phyloP scores from a whole-genome alignment of 1,140 invertebrate genomes.

The Venturia canescens region DNA sequence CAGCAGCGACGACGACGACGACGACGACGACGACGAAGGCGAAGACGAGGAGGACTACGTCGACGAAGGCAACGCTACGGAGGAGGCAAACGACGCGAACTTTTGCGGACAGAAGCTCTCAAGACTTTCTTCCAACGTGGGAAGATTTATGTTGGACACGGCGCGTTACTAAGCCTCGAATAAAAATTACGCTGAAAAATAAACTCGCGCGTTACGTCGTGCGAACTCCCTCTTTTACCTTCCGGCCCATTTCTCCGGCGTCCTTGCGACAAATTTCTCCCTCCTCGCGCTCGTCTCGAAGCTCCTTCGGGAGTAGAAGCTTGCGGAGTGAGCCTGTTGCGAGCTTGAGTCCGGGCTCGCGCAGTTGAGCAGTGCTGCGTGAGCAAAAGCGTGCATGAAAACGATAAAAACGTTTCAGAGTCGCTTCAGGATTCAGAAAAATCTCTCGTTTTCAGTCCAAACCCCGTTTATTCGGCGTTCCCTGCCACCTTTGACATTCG shows the following conservation, averaged over 20 bases:
- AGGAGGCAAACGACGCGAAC: background rate
- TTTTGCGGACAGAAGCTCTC: constrained; percentile 20
- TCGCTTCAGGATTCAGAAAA: too few relatives aligned
- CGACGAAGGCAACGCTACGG: constrained; percentile 19
- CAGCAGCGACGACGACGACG: constrained; percentile 1
- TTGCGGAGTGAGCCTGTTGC: background rate
- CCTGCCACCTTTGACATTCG: too few relatives aligned
- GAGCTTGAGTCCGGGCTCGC: too few relatives aligned
- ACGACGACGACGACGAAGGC: constrained; percentile 19
- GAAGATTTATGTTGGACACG: constrained; percentile 45
- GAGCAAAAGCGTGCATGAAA: too few relatives aligned
- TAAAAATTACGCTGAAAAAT: constrained; percentile 45
- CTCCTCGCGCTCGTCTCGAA: background rate
- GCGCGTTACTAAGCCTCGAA: constrained; percentile 37
- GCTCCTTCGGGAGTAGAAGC: background rate
- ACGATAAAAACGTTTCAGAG: too few relatives aligned
- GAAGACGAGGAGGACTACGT: constrained; percentile 11
- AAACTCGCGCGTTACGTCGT: background rate
- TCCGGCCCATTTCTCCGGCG: constrained; percentile 33
- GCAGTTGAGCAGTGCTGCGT: too few relatives aligned
- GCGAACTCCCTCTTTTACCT: constrained; percentile 31
- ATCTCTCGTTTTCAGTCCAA: too few relatives aligned
- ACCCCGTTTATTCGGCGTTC: too few relatives aligned
- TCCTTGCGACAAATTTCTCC: constrained; percentile 39
- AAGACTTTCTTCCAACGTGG: constrained; percentile 58